These are phyloP conservation scores for Zapus hudsonius DNA, from an alignment of 2,113 vertebrate species.

Conservation along the genomic window DNA sequence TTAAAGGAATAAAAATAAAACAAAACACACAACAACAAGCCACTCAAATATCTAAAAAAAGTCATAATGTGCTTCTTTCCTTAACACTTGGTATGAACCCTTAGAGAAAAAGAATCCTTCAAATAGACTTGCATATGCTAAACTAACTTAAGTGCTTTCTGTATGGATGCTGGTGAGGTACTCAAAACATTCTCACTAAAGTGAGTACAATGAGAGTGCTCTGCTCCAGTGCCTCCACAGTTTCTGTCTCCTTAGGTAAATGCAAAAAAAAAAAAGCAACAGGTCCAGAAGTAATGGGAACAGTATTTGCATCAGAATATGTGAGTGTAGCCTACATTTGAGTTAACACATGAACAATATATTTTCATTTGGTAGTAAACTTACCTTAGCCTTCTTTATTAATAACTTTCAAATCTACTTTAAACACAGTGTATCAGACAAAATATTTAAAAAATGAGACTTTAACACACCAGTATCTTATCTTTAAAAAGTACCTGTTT, in stretches of 20 bases:
- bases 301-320: conserved; percentile 22
- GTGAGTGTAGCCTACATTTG: not conserved
- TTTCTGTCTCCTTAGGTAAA: conserved; percentile 8
- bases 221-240: not conserved
- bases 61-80: not conserved
- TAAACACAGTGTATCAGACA: conserved; percentile 1
- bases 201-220: not conserved
- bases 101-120: not conserved
- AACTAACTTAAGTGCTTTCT: conserved; percentile 2
- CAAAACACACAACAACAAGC: not conserved
- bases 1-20: not conserved
- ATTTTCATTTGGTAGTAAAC: conserved; percentile 1
- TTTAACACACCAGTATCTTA: not conserved
- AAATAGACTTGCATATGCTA: not conserved
- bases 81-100: not conserved
- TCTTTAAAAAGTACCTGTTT: conserved; percentile 51
- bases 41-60: not conserved
- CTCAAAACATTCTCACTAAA: not conserved
- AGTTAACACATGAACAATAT: conserved; percentile 39
- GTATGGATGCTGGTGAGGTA: not conserved
- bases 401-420: conserved; percentile 51
- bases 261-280: conserved; percentile 27
- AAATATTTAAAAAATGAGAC: conserved; percentile 61
- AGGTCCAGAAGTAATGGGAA: conserved; percentile 23
- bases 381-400: conserved; percentile 32